Percentiles rank a stretch among this genome's conserved stretches.
Conservation (phyloP, 1,140 invertebrate species). For the Zaprionus tsacasi region DNA sequence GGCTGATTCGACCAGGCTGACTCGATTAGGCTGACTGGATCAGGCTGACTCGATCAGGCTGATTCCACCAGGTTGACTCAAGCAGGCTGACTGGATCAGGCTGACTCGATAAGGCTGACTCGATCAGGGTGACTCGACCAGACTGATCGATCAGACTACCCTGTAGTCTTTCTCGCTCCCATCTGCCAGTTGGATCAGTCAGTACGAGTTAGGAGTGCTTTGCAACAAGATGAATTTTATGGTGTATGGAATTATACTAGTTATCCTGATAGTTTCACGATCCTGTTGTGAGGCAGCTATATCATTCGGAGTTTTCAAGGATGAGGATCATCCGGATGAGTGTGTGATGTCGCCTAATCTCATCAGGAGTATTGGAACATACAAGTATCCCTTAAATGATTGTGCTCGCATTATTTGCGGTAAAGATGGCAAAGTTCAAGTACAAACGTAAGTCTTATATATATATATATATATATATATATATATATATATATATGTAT, state of each 20-base stretch:
- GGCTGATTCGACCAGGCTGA: too few species aligned
- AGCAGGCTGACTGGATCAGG: too few species aligned
- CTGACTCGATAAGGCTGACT: background rate
- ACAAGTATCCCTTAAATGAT: background rate
- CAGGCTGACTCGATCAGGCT: background rate
- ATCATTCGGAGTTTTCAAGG: background rate
- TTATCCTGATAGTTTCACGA: background rate
- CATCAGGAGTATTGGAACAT: background rate
- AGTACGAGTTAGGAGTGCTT: constrained; percentile 18
- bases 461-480: background rate
- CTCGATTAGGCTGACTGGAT: background rate
- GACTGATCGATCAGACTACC: background rate
- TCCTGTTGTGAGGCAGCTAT: constrained; percentile 10
- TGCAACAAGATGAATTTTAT: constrained; percentile 1
- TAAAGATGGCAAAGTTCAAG: background rate
- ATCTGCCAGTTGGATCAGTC: constrained; percentile 14
- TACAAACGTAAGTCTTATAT: constrained; percentile 11
- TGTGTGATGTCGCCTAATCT: constrained; percentile 9
- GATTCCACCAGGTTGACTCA: background rate
- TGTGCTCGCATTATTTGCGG: constrained; percentile 19
- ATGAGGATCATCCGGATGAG: constrained; percentile 23
- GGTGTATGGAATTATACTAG: background rate
- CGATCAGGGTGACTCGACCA: too few species aligned
- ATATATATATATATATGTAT: background rate
- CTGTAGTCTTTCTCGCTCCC: background rate